Evolutionary conservation across 2,113 vertebrate genomes (phyloP), one percentile per base, ranked within the genome.

Genomic region (Eretmochelys imbricata): DNA sequence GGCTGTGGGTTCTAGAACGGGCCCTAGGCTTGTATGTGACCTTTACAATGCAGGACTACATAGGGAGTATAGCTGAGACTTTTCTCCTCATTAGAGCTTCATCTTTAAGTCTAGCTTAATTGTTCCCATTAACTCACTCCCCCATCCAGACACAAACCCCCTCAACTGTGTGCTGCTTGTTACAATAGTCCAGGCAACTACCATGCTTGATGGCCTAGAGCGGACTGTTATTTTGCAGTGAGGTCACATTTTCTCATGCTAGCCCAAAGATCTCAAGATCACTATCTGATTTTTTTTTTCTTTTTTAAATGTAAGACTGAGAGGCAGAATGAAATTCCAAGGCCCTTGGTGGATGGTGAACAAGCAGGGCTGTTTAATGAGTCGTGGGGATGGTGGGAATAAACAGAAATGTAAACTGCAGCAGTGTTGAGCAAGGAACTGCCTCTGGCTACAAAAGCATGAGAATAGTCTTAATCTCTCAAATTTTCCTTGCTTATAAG

Each of bases 251-350:
- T 42, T 75, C 84, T 85, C 25, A 42, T 53, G 9, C 51, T 85
- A 27, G 3, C 19, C 22, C 51, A 53, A 53, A 53, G 51, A 53
- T 97, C 97, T 97, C 2, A 19, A 98, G 98, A 98, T 98, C 81
- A 19, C 87, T 97, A 97, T 98, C 98, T 98, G 24, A 11, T 55
- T 55, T 55, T 55, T 24, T 55, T 24, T 53, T 49, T 49, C 42
- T 42, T 42, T 11, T 19, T 89, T 92, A 97, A 94, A 91, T 91
- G 95, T 4, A 65, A 97, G 95, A 87, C 14, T 51, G 76, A 89
- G 95, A 97, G 96, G 94, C 94, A 90, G 90, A 86, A 85, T 94
- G 94, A 97, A 97, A 97, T 98, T 97, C 96, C 84, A 94, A 97
- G 91, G 91, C 57, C 91, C 93, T 81, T 93, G 93, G 96, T 90